Evolutionary conservation across 2,797 vertebrate species (phyloP).

Genomic region (Clarias pachynema): DNA sequence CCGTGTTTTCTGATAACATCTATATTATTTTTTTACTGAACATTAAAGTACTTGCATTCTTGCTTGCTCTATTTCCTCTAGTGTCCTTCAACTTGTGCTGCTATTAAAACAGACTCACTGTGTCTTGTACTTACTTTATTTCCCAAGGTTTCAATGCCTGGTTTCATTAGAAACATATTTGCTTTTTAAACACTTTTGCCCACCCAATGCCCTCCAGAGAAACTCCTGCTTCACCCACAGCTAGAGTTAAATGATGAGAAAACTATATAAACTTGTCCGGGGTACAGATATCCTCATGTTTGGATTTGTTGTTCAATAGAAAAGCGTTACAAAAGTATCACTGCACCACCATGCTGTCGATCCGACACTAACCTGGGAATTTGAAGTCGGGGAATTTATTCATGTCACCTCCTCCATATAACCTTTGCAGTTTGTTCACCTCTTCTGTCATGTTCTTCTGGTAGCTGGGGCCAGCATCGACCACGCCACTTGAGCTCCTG

Average conservation of each 20-base stretch:
- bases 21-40: too few relatives aligned
- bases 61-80: background rate
- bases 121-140: too few relatives aligned
- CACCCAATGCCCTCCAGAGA: background rate
- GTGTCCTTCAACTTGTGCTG: background rate
- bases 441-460: slow-evolving; percentile 86
- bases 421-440: slow-evolving; percentile 83
- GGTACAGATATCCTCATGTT: background rate
- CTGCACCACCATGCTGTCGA: background rate
- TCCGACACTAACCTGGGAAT: slow-evolving; percentile 80
- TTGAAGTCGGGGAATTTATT: slow-evolving; percentile 87
- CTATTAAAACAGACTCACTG: background rate
- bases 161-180: too few relatives aligned
- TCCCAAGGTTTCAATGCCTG: too few relatives aligned
- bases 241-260: background rate
- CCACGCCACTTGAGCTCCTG: slow-evolving; percentile 83
- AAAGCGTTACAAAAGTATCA: too few relatives aligned
- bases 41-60: background rate
- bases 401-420: slow-evolving; percentile 89
- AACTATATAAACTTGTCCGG: background rate
- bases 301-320: background rate
- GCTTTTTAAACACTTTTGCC: background rate
- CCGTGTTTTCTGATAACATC: too few relatives aligned
- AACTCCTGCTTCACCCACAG: background rate
- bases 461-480: slow-evolving; percentile 82